Base-by-base conservation (phyloP, 2,797 vertebrate species). In the Crocidura indochinensis region DNA sequence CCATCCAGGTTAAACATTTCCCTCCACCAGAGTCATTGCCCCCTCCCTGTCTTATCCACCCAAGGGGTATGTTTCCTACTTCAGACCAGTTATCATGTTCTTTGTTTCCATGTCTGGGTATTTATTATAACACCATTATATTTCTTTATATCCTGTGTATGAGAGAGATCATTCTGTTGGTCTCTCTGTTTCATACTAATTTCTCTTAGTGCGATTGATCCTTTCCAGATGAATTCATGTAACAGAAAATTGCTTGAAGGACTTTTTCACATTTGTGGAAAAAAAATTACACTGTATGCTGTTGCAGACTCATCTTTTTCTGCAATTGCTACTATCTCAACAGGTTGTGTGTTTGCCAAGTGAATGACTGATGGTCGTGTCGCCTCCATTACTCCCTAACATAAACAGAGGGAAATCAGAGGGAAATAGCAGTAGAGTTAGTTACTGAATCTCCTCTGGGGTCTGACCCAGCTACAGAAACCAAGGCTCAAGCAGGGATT, bases 351-450 rank as follows among this genome's bases (percentile, higher is more conserved):
- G 53, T 98, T 98, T 88, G 98, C 98, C 65, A 98, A 97, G 95
- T 98, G 98, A 96, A 99, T 98, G 92, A 98, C 98, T 56, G 98
- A 99, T 91, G 98, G 96, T 96, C 98, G 98, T 62, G 98, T 97
- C 73, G 98, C 97, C 96, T 98, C 98, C 98, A 98, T 98, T 94
- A 98, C 98, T 85, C 97, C 96, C 82, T 98, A 98, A 97, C 96
- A 87, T 98, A 97, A 68, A 98, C 89, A 68, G 96, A 98, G 94
- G 98, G 98, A n/a, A n/a, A 90, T 97, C 98, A n/a, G 98, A 98
- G 90, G 98, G 96, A 92, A 99, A 97, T 94, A 98, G 98, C 73
- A 98, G 97, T 62, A 98, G 92, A 56, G 97, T 97, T 95, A 98
- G 97, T 96, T 49, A 98, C 95, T 93, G 97, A 97, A 93, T 97